phyloP scores from a whole-genome alignment of 2,888 invertebrate genomes.

The Papilio demoleus region DNA sequence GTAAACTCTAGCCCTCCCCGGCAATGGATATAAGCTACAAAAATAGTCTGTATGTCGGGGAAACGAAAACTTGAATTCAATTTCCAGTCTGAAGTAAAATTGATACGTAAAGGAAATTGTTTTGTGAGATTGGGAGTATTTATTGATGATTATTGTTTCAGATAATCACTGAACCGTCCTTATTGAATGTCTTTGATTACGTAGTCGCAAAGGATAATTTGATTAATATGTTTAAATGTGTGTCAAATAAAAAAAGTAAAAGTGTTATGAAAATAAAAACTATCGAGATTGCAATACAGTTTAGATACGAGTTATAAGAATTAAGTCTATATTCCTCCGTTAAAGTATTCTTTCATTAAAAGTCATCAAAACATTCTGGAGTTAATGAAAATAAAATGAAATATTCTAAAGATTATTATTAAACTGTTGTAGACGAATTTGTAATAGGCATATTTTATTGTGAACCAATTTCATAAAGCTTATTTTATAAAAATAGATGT shows the following conservation, averaged over 20 bases:
- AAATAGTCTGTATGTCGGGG: neutral
- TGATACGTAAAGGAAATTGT: neutral
- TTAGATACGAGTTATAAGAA: no score
- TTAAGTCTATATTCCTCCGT: no score
- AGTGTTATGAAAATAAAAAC: no score
- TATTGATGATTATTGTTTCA: conserved; percentile 8
- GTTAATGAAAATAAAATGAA: no score
- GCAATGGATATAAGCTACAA: neutral
- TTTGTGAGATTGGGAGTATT: neutral
- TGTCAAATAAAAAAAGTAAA: neutral
- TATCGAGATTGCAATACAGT: no score
- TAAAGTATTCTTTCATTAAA: no score
- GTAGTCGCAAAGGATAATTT: neutral
- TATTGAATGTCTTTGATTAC: neutral
- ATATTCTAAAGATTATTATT: no score
- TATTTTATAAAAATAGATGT: conserved; percentile 13
- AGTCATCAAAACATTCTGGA: no score
- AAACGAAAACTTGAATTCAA: conserved; percentile 1
- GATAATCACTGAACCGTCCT: conserved; percentile 1
- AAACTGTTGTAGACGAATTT: neutral
- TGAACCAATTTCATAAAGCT: neutral
- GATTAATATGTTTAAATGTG: neutral
- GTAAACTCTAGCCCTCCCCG: neutral
- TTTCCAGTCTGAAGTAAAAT: conserved; percentile 3
- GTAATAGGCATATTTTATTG: neutral